These are phyloP conservation scores for Ernsta delagoae DNA, from an alignment of 2,888 invertebrate species.

Conservation along the genomic window DNA sequence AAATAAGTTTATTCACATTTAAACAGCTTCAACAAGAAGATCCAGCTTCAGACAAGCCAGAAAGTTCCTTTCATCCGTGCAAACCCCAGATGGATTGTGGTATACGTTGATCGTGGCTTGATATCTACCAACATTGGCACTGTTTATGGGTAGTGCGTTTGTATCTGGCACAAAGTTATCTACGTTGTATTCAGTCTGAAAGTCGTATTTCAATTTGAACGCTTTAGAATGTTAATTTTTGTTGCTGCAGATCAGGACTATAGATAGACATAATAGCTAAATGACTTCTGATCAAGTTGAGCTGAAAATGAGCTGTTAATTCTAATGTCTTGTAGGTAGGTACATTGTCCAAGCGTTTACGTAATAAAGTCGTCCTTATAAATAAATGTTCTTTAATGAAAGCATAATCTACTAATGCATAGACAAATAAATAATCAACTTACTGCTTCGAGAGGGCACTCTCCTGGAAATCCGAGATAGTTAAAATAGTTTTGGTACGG, in stretches of 20 bases:
- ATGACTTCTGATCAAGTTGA: too few relatives aligned
- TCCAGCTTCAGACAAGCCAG: constrained; percentile 54
- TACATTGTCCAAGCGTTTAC: too few relatives aligned
- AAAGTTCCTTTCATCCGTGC: constrained; percentile 47
- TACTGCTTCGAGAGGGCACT: constrained; percentile 61
- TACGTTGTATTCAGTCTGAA: constrained; percentile 55
- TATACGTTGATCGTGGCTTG: constrained; percentile 51
- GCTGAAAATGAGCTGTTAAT: too few relatives aligned
- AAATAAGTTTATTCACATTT: background rate
- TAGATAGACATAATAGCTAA: too few relatives aligned
- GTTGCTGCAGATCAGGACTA: too few relatives aligned
- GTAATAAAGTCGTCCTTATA: too few relatives aligned
- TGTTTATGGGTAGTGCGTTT: constrained; percentile 54
- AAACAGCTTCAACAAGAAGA: constrained; percentile 54
- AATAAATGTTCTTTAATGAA: too few relatives aligned
- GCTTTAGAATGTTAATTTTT: too few relatives aligned
- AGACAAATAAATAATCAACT: constrained; percentile 39
- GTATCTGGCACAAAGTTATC: constrained; percentile 52
- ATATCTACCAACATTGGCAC: constrained; percentile 56
- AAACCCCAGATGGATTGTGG: constrained; percentile 48
- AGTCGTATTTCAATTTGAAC: background rate
- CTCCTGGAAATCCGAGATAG: constrained; percentile 54
- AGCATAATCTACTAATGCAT: too few relatives aligned
- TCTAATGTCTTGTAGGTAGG: too few relatives aligned
- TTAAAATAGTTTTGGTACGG: constrained; percentile 52